A percentile compares a stretch with the other conserved stretches of the same genome.
phyloP scores from a whole-genome alignment of 1,140 invertebrate genomes.

The Tenebrio molitor region DNA sequence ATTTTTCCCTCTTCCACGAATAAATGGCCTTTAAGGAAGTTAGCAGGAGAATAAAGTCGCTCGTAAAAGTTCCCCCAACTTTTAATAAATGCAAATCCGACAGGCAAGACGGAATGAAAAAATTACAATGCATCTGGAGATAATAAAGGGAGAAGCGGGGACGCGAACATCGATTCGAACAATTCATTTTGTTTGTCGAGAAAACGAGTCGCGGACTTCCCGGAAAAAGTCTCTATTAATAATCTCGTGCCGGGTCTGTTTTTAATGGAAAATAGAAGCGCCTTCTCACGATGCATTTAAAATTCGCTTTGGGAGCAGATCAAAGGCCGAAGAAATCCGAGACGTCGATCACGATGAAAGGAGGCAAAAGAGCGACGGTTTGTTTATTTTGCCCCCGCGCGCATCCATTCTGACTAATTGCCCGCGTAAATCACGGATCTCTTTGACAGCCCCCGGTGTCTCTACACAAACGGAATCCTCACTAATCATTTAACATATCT shows the following conservation, averaged over 20 bases:
- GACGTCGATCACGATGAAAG: conserved; percentile 5
- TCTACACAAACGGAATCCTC: conserved; percentile 16
- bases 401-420: conserved; percentile 25
- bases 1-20: conserved; percentile 3
- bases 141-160: not conserved
- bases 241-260: not conserved
- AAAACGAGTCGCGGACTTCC: too few species aligned
- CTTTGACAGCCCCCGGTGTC: not conserved
- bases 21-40: conserved; percentile 20
- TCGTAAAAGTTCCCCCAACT: conserved; percentile 10
- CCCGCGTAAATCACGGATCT: conserved; percentile 6
- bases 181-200: too few species aligned
- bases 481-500: conserved; percentile 23
- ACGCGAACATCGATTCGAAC: too few species aligned
- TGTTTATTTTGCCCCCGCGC: conserved; percentile 9
- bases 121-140: conserved; percentile 6
- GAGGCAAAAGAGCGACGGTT: not conserved
- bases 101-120: not conserved
- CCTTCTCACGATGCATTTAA: conserved; percentile 10
- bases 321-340: conserved; percentile 6
- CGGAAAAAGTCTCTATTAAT: conserved; percentile 14
- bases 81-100: conserved; percentile 28
- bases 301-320: conserved; percentile 10
- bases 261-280: not conserved
- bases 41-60: conserved; percentile 13